Evolutionary conservation across 2,797 vertebrate genomes (phyloP).

Genomic region (Paedocypris micromegethes): DNA sequence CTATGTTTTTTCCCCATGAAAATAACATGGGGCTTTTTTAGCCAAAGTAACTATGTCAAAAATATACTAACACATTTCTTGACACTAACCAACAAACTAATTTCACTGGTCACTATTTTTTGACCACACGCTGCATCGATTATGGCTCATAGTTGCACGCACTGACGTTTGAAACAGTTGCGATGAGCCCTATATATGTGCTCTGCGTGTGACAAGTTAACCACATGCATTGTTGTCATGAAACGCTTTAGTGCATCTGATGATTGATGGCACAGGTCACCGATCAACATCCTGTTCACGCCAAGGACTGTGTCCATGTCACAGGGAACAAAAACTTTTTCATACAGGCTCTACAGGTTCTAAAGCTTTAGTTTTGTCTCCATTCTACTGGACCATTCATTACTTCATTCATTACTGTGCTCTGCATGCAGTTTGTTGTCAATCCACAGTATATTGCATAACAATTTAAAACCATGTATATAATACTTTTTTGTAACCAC

Average conservation of each 20-base stretch:
- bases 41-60: neutral
- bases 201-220: constrained; percentile 30
- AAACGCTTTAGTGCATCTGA: constrained; percentile 54
- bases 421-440: constrained; percentile 9
- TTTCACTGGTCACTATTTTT: neutral
- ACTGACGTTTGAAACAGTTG: constrained; percentile 1
- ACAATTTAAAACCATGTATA: no score
- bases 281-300: constrained; percentile 54
- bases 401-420: neutral
- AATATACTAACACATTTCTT: neutral
- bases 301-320: constrained; percentile 12
- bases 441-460: no score
- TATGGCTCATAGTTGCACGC: neutral
- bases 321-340: constrained; percentile 8
- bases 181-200: neutral
- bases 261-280: constrained; percentile 59
- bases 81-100: neutral
- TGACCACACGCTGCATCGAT: constrained; percentile 7
- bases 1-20: no score
- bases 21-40: neutral
- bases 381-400: neutral
- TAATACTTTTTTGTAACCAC: no score
- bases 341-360: constrained; percentile 3
- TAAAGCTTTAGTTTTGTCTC: constrained; percentile 23
- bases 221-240: constrained; percentile 50